Percentiles rank a stretch among this genome's conserved stretches.
phyloP scores from a whole-genome alignment of 1,140 invertebrate genomes.

The Drosophila tropicalis region DNA sequence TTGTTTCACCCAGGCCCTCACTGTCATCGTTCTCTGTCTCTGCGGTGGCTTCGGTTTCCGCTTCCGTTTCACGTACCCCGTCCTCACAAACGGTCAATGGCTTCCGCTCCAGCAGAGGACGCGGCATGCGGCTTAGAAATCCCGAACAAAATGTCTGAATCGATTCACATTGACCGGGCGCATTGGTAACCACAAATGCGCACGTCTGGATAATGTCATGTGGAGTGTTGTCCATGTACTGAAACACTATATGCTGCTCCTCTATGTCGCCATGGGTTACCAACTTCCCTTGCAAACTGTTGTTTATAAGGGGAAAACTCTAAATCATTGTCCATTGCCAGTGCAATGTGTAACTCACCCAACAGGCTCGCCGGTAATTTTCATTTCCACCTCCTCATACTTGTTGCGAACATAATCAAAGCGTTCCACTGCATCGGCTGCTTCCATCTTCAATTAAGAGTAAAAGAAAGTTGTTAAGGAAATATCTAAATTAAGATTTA shows the following conservation, averaged over 20 bases:
- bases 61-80: constrained; percentile 46
- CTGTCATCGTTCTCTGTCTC: constrained; percentile 34
- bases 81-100: constrained; percentile 65
- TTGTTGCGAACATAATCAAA: constrained; percentile 64
- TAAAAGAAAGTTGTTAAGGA: background rate
- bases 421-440: constrained; percentile 47
- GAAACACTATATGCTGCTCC: constrained; percentile 73
- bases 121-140: constrained; percentile 65
- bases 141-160: constrained; percentile 69
- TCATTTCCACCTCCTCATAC: constrained; percentile 70
- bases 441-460: constrained; percentile 49
- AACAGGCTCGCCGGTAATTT: constrained; percentile 64
- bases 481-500: background rate
- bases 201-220: constrained; percentile 76
- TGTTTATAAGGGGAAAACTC: constrained; percentile 8
- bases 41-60: constrained; percentile 15
- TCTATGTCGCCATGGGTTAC: constrained; percentile 52
- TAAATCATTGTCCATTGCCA: constrained; percentile 17
- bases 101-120: constrained; percentile 63
- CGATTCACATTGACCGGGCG: constrained; percentile 56
- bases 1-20: constrained; percentile 7
- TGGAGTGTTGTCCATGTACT: constrained; percentile 72
- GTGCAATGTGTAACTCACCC: constrained; percentile 49
- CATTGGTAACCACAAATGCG: constrained; percentile 62
- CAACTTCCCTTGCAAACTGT: constrained; percentile 70